These are phyloP conservation scores for Macrophya annulata DNA, from an alignment of 2,888 invertebrate species.

Conservation along the genomic window DNA sequence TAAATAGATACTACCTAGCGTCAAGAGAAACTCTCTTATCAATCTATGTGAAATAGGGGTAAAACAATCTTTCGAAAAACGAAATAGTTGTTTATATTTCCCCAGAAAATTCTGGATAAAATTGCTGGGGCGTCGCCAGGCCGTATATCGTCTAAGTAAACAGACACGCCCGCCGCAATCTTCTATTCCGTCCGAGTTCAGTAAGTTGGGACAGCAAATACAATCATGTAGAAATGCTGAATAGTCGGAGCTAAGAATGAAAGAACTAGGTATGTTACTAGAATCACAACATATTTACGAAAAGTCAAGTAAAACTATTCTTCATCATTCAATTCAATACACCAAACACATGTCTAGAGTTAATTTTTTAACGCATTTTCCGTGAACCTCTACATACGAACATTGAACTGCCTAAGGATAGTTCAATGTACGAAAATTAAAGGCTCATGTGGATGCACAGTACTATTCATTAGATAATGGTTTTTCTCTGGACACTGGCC, in stretches of 20 bases:
- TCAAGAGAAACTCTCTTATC: too few species aligned
- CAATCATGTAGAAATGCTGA: conserved; percentile 44
- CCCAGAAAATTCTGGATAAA: conserved; percentile 18
- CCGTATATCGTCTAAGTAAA: conserved; percentile 40
- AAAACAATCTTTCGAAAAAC: conserved; percentile 15
- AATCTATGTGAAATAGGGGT: background rate
- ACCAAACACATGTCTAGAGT: too few species aligned
- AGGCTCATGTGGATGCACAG: background rate
- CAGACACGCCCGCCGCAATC: conserved; percentile 37
- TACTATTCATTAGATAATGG: background rate
- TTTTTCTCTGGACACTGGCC: too few species aligned
- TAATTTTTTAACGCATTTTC: background rate
- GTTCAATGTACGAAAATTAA: background rate
- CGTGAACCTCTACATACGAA: background rate
- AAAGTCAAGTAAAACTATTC: conserved; percentile 13
- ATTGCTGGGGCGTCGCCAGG: conserved; percentile 44
- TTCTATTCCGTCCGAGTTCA: conserved; percentile 59
- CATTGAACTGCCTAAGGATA: background rate
- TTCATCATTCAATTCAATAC: background rate
- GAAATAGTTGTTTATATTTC: conserved; percentile 36
- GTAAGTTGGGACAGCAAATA: conserved; percentile 50
- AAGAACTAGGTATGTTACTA: conserved; percentile 36
- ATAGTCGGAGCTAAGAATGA: conserved; percentile 30
- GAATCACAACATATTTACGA: conserved; percentile 37
- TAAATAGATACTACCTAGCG: background rate